Evolutionary conservation across 2,113 vertebrate species (phyloP), one percentile per base, ranked within the genome.

Genomic region (Nicator chloris): DNA sequence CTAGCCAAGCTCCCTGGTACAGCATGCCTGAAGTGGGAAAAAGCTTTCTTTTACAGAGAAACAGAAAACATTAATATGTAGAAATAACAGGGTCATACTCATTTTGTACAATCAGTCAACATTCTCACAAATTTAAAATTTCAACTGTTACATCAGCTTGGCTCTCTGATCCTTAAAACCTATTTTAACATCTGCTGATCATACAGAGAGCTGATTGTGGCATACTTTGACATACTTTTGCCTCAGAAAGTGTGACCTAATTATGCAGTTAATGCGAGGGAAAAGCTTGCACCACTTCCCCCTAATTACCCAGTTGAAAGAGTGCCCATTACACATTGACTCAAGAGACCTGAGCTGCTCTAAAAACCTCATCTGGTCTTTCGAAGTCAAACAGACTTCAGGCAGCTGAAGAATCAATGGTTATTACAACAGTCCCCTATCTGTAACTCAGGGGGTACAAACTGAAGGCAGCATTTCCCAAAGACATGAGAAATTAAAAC

Each of bases 241-340:
- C 75, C 76, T 92, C 68, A 66, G 53, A 88, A 54, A 85, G 59
- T 71, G 70, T 88, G 94, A 92, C 95, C 97, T 92, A 96, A 92
- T 97, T 97, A 95, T 66, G 65, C 54, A 87, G 86, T 65, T 92
- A 88, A 94, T 64, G 71, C 10, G 80, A 94, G 45, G 73, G 69
- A 83, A 96, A 86, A 78, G 72, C 71, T 86, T 0, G 0, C n/a
- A 64, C 66, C 79, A 83, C 80, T 95, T 88, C 94, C 79, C 89
- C 82, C 88, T 95, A 94, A 96, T 95, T 94, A 96, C 94, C 95
- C 71, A 95, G 68, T 80, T 95, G 92, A 96, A 94, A 86, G 66
- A 78, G 49, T 65, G 86, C 77, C 89, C 60, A 4, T 94, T 96
- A 94, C 82, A 93, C 64, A 40, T 63, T 80, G 92, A 89, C 97